These are phyloP conservation scores for Ardeotis arabs DNA, from an alignment of 2,113 vertebrate genomes.

Conservation along the genomic window DNA sequence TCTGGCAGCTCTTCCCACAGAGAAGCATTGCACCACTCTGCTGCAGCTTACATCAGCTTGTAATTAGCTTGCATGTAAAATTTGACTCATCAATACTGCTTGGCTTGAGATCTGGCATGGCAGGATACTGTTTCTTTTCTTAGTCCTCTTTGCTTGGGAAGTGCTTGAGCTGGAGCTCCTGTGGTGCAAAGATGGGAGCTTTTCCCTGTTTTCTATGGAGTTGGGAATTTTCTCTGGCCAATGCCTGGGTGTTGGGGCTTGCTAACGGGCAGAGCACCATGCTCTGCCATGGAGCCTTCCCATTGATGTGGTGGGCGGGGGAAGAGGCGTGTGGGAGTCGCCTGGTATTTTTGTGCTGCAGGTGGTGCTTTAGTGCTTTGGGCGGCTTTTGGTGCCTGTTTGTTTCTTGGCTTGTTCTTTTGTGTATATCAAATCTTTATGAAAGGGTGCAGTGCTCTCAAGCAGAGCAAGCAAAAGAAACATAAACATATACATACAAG, in stretches of 20 bases:
- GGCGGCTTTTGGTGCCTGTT: accelerated
- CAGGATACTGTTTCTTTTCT: neutral
- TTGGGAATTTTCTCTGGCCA: neutral
- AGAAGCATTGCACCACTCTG: neutral
- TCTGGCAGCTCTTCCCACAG: accelerated
- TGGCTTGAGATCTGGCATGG: neutral
- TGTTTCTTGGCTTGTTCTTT: neutral
- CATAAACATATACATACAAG: neutral
- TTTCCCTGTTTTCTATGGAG: neutral
- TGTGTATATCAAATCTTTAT: neutral
- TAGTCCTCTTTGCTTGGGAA: neutral
- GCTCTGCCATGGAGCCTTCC: neutral
- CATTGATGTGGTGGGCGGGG: conserved; percentile 17
- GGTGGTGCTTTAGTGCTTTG: neutral
- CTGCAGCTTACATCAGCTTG: neutral
- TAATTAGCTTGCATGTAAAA: neutral
- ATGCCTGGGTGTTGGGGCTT: neutral
- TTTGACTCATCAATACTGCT: neutral
- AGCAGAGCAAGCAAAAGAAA: neutral
- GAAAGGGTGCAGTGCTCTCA: neutral
- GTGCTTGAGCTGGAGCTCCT: neutral
- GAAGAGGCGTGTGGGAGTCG: neutral
- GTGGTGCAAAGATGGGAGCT: neutral
- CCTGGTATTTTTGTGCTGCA: conserved; percentile 5
- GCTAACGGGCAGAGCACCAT: neutral